Base-by-base conservation (phyloP, 2,113 vertebrate species). In the Athene cunicularia region DNA sequence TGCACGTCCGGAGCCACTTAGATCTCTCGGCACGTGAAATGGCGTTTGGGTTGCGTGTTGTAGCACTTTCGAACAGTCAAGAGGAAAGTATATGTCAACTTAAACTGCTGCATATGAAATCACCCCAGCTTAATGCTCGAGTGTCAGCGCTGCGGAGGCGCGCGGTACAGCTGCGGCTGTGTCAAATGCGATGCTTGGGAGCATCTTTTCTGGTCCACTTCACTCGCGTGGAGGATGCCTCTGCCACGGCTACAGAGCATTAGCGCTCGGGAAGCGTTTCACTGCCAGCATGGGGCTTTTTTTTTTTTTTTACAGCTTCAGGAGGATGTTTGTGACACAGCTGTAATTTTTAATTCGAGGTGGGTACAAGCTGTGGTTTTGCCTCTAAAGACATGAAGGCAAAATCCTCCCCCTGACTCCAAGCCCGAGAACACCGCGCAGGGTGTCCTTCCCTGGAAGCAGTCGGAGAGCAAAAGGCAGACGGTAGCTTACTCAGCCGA, bases 151-250 rank as follows among this genome's bases (percentile, higher is more conserved):
- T 1, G 70, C 2, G 0, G 32, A 91, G 66, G 80, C 90, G 30
- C 37, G 1, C 0, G 17, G 2, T 35, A 23, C 73, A 86, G 82
- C 91, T 79, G 50, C 0, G 32, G 58, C 90, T 35, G 74, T 66
- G 68, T 50, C 94, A 77, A 56, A 45, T 1, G 17, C n/a, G 84
- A 62, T 72, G 94, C 85, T 93, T 19, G 3, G 93, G 70, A 96
- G 86, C 91, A 75, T 84, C 86, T 82, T 92, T 95, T 92, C 95
- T 95, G 87, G 37, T 95, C 91, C 3, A 26, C 80, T 94, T 94
- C 88, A 26, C 85, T 39, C 5, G 22, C 2, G 66, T 2, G 2
- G 72, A 88, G 84, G 74, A 70, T 49, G 77, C 64, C 15, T 73
- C 62, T 76, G 74, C 85, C 33, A 26, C 45, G 9, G 10, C 55